Evolutionary conservation across 2,113 vertebrate genomes (phyloP).

Genomic region (Hiodon alosoides): DNA sequence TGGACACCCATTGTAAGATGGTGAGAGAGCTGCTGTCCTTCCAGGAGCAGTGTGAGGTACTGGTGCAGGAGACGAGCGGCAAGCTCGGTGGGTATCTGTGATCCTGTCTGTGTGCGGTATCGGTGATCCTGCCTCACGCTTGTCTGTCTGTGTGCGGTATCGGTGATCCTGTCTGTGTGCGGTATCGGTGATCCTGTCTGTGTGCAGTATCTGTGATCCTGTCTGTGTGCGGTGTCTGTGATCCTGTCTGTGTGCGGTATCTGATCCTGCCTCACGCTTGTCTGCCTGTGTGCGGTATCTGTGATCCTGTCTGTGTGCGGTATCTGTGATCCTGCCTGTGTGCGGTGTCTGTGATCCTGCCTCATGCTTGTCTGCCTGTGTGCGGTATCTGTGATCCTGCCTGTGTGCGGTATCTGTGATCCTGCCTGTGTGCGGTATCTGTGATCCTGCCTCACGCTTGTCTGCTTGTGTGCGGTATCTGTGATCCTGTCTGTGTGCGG

Average conservation of each 20-base stretch:
- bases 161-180: background rate
- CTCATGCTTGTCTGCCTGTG: background rate
- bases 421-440: too few species aligned
- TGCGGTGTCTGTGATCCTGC: background rate
- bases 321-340: background rate
- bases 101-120: background rate
- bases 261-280: background rate
- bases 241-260: background rate
- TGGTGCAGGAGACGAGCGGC: conserved; percentile 61
- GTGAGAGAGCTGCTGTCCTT: conserved; percentile 51
- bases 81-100: conserved; percentile 52
- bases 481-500: background rate
- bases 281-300: background rate
- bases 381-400: background rate
- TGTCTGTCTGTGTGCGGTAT: background rate
- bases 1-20: conserved; percentile 61
- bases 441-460: too few species aligned
- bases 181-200: too few species aligned
- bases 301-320: conserved; percentile 17
- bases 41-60: conserved; percentile 50
- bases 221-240: too few species aligned
- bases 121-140: background rate
- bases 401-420: too few species aligned
- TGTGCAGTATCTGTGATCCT: background rate
- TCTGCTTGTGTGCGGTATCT: too few species aligned